Evolutionary conservation across 2,888 invertebrate species (phyloP).

Genomic region (Coremacera marginata): DNA sequence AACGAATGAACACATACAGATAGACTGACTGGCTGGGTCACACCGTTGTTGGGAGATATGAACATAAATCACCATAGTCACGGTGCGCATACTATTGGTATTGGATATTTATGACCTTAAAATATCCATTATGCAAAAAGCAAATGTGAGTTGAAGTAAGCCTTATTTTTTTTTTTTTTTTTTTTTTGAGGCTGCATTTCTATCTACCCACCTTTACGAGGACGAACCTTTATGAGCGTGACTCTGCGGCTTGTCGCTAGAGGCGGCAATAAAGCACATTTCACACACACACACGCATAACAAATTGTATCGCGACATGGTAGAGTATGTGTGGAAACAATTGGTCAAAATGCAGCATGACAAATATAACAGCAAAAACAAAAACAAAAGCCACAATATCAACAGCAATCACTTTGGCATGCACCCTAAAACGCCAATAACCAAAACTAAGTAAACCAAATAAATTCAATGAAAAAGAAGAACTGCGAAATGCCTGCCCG

Average conservation of each 20-base stretch:
- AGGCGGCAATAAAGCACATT: constrained; percentile 31
- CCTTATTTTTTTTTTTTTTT: neutral
- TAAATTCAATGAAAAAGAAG: neutral
- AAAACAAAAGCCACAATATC: neutral
- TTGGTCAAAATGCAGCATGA: constrained; percentile 15
- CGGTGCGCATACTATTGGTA: constrained; percentile 19
- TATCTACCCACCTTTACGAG: neutral
- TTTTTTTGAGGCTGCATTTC: too few species aligned
- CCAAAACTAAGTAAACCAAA: constrained; percentile 19
- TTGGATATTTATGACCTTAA: constrained; percentile 23
- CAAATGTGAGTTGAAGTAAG: neutral
- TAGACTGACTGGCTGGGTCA: neutral
- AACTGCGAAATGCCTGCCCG: neutral
- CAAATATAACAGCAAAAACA: neutral
- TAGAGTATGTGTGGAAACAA: constrained; percentile 16
- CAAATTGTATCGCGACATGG: neutral
- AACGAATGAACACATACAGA: neutral
- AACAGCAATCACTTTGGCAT: neutral
- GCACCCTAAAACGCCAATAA: neutral
- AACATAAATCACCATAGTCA: constrained; percentile 27
- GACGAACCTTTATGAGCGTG: constrained; percentile 15
- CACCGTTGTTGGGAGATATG: neutral
- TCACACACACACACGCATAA: constrained; percentile 7
- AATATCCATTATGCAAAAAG: constrained; percentile 28
- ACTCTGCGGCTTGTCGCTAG: constrained; percentile 23